Evolutionary conservation across 2,113 vertebrate species (phyloP).

Genomic region (Spea multiplicata): DNA sequence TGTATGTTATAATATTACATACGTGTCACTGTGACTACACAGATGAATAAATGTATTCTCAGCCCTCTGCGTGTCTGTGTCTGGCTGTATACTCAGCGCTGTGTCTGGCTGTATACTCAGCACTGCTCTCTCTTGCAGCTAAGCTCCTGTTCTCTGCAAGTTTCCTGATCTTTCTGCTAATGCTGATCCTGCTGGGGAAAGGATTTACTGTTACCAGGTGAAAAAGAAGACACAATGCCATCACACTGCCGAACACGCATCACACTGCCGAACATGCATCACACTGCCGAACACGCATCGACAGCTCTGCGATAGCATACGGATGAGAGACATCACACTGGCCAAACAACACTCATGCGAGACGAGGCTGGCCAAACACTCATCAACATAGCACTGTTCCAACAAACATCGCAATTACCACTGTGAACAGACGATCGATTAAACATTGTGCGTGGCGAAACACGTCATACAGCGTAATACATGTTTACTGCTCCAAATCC

Average conservation of each 20-base stretch:
- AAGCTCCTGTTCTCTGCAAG: conserved; percentile 91
- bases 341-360: no score
- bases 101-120: conserved; percentile 10
- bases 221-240: not conserved
- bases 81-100: not conserved
- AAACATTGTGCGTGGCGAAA: no score
- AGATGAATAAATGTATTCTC: not conserved
- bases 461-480: no score
- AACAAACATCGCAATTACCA: no score
- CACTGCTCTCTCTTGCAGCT: conserved; percentile 64
- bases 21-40: not conserved
- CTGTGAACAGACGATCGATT: no score
- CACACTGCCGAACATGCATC: no score
- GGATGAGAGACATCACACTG: no score
- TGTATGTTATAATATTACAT: not conserved
- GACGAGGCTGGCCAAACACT: not conserved
- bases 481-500: no score
- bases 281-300: no score
- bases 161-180: conserved; percentile 88
- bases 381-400: no score
- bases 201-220: conserved; percentile 89
- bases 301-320: no score
- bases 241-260: no score
- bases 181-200: conserved; percentile 89
- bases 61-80: not conserved